Percentiles rank a stretch among this genome's conserved stretches.
phyloP scores from a whole-genome alignment of 30 jellyfish, hydroid and myxozoan genomes.

The Pelagia noctiluca region DNA sequence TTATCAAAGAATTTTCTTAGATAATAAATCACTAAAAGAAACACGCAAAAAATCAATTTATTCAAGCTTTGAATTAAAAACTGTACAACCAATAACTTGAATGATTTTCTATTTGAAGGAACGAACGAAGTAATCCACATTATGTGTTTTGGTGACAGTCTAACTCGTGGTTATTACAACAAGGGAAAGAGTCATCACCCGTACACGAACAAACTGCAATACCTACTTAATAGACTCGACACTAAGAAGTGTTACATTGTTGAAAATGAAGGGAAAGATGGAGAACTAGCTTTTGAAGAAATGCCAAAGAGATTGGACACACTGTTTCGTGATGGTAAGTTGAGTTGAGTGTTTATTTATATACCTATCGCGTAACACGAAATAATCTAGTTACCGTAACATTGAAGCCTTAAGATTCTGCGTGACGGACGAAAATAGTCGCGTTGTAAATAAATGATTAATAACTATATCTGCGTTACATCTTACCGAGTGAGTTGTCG shows the following conservation, averaged over 20 bases:
- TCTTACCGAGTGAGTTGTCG: no score
- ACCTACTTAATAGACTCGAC: slow-evolving; percentile 79
- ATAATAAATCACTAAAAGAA: no score
- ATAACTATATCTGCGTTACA: no score
- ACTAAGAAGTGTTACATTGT: slow-evolving; percentile 85
- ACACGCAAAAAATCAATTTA: no score
- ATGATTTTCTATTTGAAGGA: slow-evolving; percentile 44
- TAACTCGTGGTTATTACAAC: slow-evolving; percentile 96
- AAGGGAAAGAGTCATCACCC: slow-evolving; percentile 98
- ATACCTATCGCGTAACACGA: no score
- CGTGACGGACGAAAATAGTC: no score
- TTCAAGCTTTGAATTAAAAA: no score
- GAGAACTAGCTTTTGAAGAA: slow-evolving; percentile 93
- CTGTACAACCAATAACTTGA: no score
- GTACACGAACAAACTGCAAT: slow-evolving; percentile 84
- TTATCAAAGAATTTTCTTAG: no score
- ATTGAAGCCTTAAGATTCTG: no score
- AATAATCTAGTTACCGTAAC: neutral
- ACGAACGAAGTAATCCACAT: slow-evolving; percentile 83
- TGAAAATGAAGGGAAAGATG: slow-evolving; percentile 95
- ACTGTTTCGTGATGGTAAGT: slow-evolving; percentile 51
- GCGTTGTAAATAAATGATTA: no score
- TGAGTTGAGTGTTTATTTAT: no score
- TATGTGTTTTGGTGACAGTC: slow-evolving; percentile 95
- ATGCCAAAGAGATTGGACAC: slow-evolving; percentile 90